Base-by-base conservation (phyloP, 2,113 vertebrate genomes). In the Xenopus borealis region DNA sequence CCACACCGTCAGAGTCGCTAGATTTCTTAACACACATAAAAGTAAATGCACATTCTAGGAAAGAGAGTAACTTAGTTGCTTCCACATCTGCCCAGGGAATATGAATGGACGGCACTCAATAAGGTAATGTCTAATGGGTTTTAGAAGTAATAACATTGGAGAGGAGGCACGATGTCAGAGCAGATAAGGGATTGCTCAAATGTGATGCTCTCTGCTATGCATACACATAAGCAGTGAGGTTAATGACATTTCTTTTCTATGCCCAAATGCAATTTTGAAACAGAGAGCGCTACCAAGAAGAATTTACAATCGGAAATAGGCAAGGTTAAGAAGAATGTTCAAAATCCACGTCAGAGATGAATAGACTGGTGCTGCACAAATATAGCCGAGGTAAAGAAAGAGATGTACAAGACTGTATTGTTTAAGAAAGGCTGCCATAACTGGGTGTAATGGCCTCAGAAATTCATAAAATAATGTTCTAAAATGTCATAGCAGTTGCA, bases 191-290 rank as follows among this genome's bases (percentile, higher is more conserved):
- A 62, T 77, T 64, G 66, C 55, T 70, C 27, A 70, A 40, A 64
- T 70, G 61, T 45, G 50, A 68, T 30, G 47, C 50, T 30, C n/a
- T 77, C 66, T 40, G 74, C 58, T 77, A 64, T 70, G 74, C 74
- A 77, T 77, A 77, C 74, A 77, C 74, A 77, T 47, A 77, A 70
- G 66, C 73, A 44, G 33, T 46, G 47, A 64, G 74, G 74, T 77
- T 77, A 77, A 77, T 77, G 74, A 62, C 58, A 55, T 77, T 75
- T 64, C 66, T 77, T 52, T 69, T 77, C 67, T 77, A 55, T 50
- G 55, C 47, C 67, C 74, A 77, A 77, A 69, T 70, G 58, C 74
- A 77, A 77, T 77, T 77, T 70, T 50, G 59, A 77, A 70, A 77
- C 74, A 64, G 59, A 77, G 47, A 70, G 61, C 57, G 14, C 59